These are phyloP conservation scores for Pogona vitticeps DNA, from an alignment of 2,113 vertebrate species.

Conservation along the genomic window DNA sequence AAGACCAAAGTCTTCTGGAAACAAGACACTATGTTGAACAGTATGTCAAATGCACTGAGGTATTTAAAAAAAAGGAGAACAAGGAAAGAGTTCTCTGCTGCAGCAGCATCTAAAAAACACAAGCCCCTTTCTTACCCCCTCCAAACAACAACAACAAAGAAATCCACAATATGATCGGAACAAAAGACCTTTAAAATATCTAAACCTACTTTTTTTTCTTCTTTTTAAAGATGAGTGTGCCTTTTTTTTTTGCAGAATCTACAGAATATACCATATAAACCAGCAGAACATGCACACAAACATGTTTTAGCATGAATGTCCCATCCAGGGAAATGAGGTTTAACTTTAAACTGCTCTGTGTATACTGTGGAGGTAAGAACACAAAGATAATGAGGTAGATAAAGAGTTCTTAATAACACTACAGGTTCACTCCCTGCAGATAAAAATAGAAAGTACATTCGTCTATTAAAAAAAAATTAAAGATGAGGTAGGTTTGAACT, in stretches of 20 bases:
- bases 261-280: conserved; percentile 68
- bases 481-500: conserved; percentile 98
- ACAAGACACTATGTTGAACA: conserved; percentile 58
- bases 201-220: conserved; percentile 49
- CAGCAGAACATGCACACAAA: conserved; percentile 70
- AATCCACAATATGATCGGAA: conserved; percentile 71
- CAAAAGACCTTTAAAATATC: conserved; percentile 63
- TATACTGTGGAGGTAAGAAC: conserved; percentile 56
- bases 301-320: conserved; percentile 70
- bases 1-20: conserved; percentile 51
- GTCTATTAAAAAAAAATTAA: conserved; percentile 87
- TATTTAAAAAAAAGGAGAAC: conserved; percentile 76
- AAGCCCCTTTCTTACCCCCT: conserved; percentile 47
- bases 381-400: conserved; percentile 83
- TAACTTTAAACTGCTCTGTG: conserved; percentile 48
- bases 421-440: conserved; percentile 94
- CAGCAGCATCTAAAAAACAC: conserved; percentile 75
- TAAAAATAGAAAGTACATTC: conserved; percentile 89
- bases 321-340: conserved; percentile 46
- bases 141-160: conserved; percentile 38
- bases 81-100: conserved; percentile 75
- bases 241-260: conserved; percentile 74
- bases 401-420: conserved; percentile 85
- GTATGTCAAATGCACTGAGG: conserved; percentile 74
- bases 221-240: conserved; percentile 54